Evolutionary conservation across 2,113 vertebrate genomes (phyloP), one percentile per base, ranked within the genome.

Genomic region (Grammomys dolichurus): DNA sequence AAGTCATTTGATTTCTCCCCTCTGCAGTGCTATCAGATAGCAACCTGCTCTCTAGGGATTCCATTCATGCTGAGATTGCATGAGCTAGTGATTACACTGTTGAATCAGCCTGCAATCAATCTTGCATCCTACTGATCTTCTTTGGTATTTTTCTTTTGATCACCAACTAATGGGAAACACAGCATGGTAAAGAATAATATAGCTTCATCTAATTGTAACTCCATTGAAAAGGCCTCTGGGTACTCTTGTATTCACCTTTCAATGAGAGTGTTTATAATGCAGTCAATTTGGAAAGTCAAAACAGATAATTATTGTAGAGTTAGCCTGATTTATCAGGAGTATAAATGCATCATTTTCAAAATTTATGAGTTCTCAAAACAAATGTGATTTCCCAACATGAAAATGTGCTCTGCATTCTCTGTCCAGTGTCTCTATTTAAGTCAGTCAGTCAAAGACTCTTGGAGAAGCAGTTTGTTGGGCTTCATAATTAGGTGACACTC

Each of bases 1-100:
- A 98, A 97, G 97, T 90, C 97, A 96, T 98, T 98, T 98, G 98
- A 98, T 98, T 98, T 97, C 77, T 86, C 58, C 89, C 97, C 95
- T 98, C 89, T 82, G 22, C 96, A 97, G 94, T 96, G 97, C 97
- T 98, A 98, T 98, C 98, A 97, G 98, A 99, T 98, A 98, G 97
- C 98, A 98, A 96, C 78, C 51, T 28, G 19, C 85, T 98, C 98
- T 98, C 97, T 54, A 89, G 97, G 98, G 98, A 98, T 91, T 97
- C 96, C 89, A 94, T 97, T 97, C 98, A 98, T 99, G 99, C 99
- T 99, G 99, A 99, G 98, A 98, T 98, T 98, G 99, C 99, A 99
- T 97, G 98, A 98, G 98, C 97, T 96, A 97, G 96, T 98, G 98
- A 99, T 98, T 99, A 99, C 98, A 98, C 96, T 98, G 98, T 98